Evolutionary conservation across 2,113 vertebrate genomes (phyloP).

Genomic region (Origma solitaria): DNA sequence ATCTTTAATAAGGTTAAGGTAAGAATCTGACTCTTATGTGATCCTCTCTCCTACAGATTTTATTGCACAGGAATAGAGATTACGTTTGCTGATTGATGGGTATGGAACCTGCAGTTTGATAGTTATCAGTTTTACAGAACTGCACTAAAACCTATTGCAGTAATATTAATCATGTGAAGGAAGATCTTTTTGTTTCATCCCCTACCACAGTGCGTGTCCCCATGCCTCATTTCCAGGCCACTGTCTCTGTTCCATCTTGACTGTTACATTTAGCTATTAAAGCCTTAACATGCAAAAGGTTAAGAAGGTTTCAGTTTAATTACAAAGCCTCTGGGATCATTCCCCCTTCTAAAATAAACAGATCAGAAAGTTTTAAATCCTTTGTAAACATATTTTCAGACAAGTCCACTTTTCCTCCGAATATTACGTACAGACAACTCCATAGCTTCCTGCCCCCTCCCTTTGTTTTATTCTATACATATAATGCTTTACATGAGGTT

Average conservation of each 20-base stretch:
- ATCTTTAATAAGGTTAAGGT: background rate
- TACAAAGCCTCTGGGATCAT: background rate
- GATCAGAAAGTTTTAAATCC: background rate
- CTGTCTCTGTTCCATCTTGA: background rate
- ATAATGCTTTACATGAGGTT: background rate
- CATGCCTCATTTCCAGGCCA: background rate
- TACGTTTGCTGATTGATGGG: background rate
- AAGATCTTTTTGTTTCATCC: background rate
- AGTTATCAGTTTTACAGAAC: background rate
- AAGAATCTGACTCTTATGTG: background rate
- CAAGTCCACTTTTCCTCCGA: background rate
- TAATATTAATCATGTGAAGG: background rate
- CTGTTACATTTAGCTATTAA: background rate
- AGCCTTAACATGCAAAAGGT: background rate
- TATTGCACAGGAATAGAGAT: background rate
- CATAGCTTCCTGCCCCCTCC: rapidly evolving
- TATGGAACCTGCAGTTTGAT: background rate
- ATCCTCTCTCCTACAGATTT: background rate
- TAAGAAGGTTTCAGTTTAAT: background rate
- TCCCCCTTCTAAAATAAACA: background rate
- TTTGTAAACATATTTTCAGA: background rate
- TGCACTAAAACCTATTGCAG: background rate
- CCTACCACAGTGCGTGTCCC: rapidly evolving
- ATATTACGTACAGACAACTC: background rate
- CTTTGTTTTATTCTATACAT: background rate